Base-by-base conservation (phyloP, 2,888 invertebrate genomes). In the Gryllus longicercus region DNA sequence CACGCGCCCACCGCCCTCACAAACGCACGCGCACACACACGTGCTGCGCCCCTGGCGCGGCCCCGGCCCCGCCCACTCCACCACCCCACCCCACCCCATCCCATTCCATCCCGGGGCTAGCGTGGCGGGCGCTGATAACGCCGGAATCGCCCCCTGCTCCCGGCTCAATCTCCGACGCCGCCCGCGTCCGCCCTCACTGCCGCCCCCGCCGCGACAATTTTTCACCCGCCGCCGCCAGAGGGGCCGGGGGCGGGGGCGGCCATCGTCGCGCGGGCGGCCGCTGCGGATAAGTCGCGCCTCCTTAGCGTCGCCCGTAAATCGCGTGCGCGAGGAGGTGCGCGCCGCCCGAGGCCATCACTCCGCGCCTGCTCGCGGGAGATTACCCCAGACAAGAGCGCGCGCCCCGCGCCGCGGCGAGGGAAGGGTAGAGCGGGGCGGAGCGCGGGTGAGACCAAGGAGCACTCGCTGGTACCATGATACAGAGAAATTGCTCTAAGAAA, bases 101-200 rank as follows among this genome's bases (percentile, higher is more conserved):
- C 49, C 74, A 51, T 21, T 49, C 79, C 50, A n/a, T 74, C 49
- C 4, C 63, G 63, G 63, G 16, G 63, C n/a, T 63, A 14, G 23
- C 49, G 49, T 50, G 78, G 78, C 78, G 51, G n/a, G 38, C 38
- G 77, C 77, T 50, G 77, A 77, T 50, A 51, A 51, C 78, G 78
- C 78, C 51, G 16, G 49, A 50, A 25, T 51, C 50, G 49, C 50
- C 51, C 78, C 50, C 50, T 50, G 50, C 25, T 78, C 78, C 50
- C 50, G 25, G 50, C 51, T 78, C 78, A 51, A 50, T 49, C 78
- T 51, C 77, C 38, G 23, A 25, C 16, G 16, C 25, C 76, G 25
- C 76, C 76, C 76, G 38, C 23, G 12, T 11, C 23, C 25, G 25
- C 76, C 25, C 16, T n/a, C 25, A 1, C 76, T 2, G 76, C 76